These are phyloP conservation scores for Tragelaphus scriptus DNA, from an alignment of 2,113 vertebrate species.

Conservation along the genomic window DNA sequence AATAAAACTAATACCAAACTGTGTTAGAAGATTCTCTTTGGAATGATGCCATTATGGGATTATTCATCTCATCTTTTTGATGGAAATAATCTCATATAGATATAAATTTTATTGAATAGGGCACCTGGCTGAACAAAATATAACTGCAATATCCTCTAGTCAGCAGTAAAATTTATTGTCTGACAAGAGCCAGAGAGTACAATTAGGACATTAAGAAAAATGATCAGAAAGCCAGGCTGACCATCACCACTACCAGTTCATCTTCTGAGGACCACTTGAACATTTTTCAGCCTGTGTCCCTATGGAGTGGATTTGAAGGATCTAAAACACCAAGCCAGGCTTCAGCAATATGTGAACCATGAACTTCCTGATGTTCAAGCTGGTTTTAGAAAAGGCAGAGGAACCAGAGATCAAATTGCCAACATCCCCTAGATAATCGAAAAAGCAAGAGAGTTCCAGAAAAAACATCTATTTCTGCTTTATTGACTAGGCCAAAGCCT, in stretches of 20 bases:
- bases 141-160: background rate
- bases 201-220: background rate
- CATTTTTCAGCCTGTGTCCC: background rate
- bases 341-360: too few species aligned
- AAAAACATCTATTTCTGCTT: too few species aligned
- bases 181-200: background rate
- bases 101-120: background rate
- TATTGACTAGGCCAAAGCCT: too few species aligned
- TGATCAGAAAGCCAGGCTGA: background rate
- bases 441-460: too few species aligned
- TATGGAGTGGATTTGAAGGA: background rate
- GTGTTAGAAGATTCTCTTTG: background rate
- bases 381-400: too few species aligned
- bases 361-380: too few species aligned
- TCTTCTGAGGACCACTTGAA: background rate
- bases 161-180: background rate
- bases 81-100: background rate
- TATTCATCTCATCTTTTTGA: background rate
- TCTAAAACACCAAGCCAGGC: background rate
- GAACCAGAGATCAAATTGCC: too few species aligned
- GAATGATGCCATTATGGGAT: background rate
- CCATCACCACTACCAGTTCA: rapidly evolving
- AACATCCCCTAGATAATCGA: too few species aligned
- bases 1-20: background rate
- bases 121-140: background rate